Base-by-base conservation (phyloP, 1,140 invertebrate genomes). In the Drosophila busckii region DNA sequence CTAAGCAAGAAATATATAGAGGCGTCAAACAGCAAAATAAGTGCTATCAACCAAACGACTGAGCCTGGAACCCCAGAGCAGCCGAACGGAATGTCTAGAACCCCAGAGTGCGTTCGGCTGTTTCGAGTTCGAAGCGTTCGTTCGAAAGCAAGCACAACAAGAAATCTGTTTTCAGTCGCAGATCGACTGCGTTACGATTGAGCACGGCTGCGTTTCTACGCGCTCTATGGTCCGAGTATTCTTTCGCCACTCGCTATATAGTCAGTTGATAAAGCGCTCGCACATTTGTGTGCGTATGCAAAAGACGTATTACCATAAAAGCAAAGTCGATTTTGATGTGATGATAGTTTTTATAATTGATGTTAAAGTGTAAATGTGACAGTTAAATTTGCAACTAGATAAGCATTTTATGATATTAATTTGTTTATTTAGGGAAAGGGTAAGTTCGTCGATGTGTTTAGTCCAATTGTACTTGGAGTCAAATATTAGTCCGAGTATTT, bases 401-500 rank as follows among this genome's bases (percentile, higher is more conserved):
- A 53, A 10, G 26, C 26, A 41, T 41, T 10, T 53, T 4, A 49
- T 37, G 20, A 49, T 13, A 38, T 13, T 20, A 6, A 56, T 6
- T 16, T 15, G 7, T 22, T 38, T 31, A 3, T 15, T 7, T 29
- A 56, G 23, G 3, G 19, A 17, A 2, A 6, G 22, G 5, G 3
- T 10, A 25, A 50, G 4, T 6, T 4, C 19, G 13, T 37, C n/a
- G n/a, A 35, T 15, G 12, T 50, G 46, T 8, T 3, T n/a, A 13
- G 2, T 3, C 34, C 32, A 38, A 7, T 28, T 50, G 16, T 50
- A 50, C 17, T 23, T 50, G 7, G 4, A 38, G n/a, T 37, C 17
- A 13, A 50, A n/a, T 17, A 15, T 50, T 15, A 50, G 7, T n/a
- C 34, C 46, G 13, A 50, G 23, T 7, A 50, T 26, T 37, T 45